Conservation (phyloP, 2,113 vertebrate genomes). For the Acanthisitta chloris region DNA sequence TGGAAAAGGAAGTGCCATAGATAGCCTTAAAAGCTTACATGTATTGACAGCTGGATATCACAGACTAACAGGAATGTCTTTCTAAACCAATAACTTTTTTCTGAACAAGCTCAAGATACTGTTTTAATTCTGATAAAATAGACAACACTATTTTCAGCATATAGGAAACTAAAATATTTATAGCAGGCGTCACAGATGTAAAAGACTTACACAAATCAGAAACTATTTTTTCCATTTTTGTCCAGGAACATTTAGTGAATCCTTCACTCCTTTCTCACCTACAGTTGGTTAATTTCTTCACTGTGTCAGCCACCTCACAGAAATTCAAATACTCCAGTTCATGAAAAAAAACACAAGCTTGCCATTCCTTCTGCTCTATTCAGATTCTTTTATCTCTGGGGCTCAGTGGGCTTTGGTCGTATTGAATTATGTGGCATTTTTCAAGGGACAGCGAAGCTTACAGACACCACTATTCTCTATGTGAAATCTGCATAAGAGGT, state of each 20-base stretch:
- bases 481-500: background rate
- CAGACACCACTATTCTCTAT: background rate
- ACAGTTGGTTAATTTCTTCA: background rate
- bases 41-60: background rate
- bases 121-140: background rate
- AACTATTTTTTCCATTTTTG: background rate
- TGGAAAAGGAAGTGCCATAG: background rate
- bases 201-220: background rate
- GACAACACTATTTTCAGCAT: background rate
- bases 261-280: background rate
- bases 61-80: background rate
- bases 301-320: background rate
- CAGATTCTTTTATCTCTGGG: background rate
- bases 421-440: fast-evolving
- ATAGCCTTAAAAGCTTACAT: background rate
- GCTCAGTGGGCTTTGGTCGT: background rate
- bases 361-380: background rate
- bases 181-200: background rate
- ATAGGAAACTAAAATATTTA: background rate
- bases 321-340: background rate
- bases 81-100: background rate
- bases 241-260: background rate
- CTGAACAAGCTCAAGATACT: background rate
- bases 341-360: background rate
- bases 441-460: background rate